Base-by-base conservation (phyloP, 2,888 invertebrate genomes). In the Petrolisthes manimaculis region DNA sequence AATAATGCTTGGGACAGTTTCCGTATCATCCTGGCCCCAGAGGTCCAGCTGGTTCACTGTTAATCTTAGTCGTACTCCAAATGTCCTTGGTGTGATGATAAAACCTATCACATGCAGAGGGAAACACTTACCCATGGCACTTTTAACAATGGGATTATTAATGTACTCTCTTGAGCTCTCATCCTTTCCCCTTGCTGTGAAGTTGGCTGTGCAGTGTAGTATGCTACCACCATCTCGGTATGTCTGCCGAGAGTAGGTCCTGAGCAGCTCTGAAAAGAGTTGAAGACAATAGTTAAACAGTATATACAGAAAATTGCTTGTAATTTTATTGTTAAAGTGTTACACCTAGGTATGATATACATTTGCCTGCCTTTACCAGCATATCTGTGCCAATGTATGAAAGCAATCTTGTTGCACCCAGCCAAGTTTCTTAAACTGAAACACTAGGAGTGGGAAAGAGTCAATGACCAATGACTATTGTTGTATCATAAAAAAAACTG, bases 161-260 rank as follows among this genome's bases (percentile, higher is more conserved):
- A 89, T 85, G 55, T 90, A 90, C 56, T 86, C 83, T 24, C 71
- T 18, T n/a, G 88, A 79, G 8, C 91, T 92, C 9, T 90, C 89
- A 0, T 88, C 89, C 75, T 91, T 91, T 5, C 92, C 92, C 79
- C 91, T 86, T 9, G 92, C 92, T 86, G 92, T 92, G 89, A 92
- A 93, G 74, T 92, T 92, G 3, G 93, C 91, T 51, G 93, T 93
- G 78, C 92, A 92, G 89, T 93, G 93, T 4, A 93, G 91, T 6
- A 86, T 84, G 14, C 37, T 37, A 53, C 85, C 81, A 5, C 83
- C 85, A 54, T 83, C 84, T 24, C 53, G 77, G 53, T 75, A 77
- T 53, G 74, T 77, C 21, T 82, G 67, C n/a, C n/a, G 67, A 5
- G 83, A 71, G 55, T 77, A 83, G n/a, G 54, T 61, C 5, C 18